A percentile compares a stretch with the other conserved stretches of the same genome.
Evolutionary conservation across 1,140 invertebrate genomes (phyloP).

Genomic region (Heliconius eleuchia): DNA sequence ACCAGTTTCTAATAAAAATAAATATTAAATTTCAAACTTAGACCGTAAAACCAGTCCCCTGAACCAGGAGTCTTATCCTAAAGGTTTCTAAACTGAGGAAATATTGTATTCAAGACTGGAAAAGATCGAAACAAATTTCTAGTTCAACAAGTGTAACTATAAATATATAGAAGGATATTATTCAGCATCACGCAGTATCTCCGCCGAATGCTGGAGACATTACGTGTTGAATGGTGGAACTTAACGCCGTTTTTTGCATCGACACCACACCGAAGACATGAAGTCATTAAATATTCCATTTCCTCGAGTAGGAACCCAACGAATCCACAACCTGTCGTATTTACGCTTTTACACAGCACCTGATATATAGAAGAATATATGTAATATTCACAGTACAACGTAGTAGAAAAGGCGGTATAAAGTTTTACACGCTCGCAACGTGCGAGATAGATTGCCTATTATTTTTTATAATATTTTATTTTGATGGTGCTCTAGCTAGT

Average conservation of each 20-base stretch:
- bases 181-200: not conserved
- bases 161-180: no score
- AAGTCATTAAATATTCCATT: no score
- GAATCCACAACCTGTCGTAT: no score
- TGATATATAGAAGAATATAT: no score
- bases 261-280: no score
- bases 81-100: not conserved
- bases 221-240: no score
- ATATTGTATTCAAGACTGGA: not conserved
- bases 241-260: no score
- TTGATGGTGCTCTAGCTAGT: not conserved
- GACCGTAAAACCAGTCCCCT: not conserved
- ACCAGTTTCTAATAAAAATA: not conserved
- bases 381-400: not conserved
- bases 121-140: not conserved
- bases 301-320: no score
- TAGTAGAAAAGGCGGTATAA: not conserved
- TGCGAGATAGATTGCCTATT: not conserved
- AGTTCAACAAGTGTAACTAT: not conserved
- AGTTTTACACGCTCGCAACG: not conserved
- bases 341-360: no score
- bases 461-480: constrained; percentile 6
- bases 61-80: not conserved
- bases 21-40: not conserved
- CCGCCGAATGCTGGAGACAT: no score